phyloP scores from a whole-genome alignment of 2,113 vertebrate genomes.

The Circaetus cinerascens region DNA sequence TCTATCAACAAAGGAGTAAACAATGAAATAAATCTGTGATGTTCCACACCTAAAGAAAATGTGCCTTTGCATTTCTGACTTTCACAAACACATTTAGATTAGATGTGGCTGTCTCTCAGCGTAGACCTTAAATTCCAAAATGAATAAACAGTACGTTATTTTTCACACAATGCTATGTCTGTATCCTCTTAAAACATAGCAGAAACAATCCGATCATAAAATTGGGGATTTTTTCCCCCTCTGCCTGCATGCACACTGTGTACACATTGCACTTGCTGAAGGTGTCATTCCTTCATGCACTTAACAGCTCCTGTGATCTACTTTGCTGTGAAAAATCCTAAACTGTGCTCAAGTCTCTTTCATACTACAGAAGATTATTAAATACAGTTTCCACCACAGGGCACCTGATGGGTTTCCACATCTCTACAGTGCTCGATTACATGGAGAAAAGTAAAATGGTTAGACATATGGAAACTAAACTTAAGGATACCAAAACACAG shows the following conservation, averaged over 20 bases:
- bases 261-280: background rate
- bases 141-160: background rate
- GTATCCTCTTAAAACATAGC: background rate
- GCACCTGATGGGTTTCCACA: background rate
- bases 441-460: background rate
- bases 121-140: background rate
- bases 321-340: background rate
- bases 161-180: background rate
- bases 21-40: slow-evolving; percentile 7
- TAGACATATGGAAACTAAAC: background rate
- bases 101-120: background rate
- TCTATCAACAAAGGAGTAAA: background rate
- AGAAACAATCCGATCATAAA: background rate
- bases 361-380: background rate
- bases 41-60: background rate
- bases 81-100: background rate
- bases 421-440: background rate
- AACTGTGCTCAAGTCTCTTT: background rate
- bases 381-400: background rate
- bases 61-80: background rate
- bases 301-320: background rate
- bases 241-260: background rate
- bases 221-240: background rate
- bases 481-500: background rate
- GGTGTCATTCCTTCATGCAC: background rate